phyloP scores from a whole-genome alignment of 2,113 vertebrate species.

The Muntiacus muntjak region DNA sequence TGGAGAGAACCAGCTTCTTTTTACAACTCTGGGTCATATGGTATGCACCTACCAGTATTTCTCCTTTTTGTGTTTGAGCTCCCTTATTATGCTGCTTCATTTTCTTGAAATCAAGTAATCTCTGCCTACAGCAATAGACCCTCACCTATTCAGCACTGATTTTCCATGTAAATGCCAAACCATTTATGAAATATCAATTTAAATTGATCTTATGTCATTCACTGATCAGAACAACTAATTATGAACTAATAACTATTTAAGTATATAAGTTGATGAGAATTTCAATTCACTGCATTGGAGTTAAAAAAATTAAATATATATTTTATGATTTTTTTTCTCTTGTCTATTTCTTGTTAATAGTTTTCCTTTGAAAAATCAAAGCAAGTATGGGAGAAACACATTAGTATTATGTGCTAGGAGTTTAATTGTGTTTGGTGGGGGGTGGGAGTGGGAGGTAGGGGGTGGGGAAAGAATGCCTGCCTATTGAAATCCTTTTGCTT shows the following conservation, averaged over 20 bases:
- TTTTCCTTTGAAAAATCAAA: background rate
- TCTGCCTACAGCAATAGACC: background rate
- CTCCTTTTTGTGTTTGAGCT: background rate
- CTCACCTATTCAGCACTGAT: background rate
- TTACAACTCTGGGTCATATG: background rate
- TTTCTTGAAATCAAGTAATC: background rate
- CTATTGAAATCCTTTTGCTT: constrained; percentile 1
- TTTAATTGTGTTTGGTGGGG: background rate
- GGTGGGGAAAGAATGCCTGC: background rate
- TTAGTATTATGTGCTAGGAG: background rate
- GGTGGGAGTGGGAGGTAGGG: background rate
- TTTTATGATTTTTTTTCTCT: background rate
- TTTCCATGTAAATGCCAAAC: background rate
- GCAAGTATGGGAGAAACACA: background rate
- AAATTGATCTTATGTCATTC: constrained; percentile 3
- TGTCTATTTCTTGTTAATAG: background rate
- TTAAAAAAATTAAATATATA: background rate
- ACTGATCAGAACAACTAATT: background rate
- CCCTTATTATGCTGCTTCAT: background rate
- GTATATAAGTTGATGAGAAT: background rate
- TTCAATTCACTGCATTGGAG: background rate
- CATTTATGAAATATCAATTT: background rate
- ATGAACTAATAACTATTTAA: background rate
- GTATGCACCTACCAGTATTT: background rate
- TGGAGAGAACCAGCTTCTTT: background rate